Evolutionary conservation across 2,113 vertebrate genomes (phyloP), one percentile per base, ranked within the genome.

Genomic region (Dermatemys mawii): DNA sequence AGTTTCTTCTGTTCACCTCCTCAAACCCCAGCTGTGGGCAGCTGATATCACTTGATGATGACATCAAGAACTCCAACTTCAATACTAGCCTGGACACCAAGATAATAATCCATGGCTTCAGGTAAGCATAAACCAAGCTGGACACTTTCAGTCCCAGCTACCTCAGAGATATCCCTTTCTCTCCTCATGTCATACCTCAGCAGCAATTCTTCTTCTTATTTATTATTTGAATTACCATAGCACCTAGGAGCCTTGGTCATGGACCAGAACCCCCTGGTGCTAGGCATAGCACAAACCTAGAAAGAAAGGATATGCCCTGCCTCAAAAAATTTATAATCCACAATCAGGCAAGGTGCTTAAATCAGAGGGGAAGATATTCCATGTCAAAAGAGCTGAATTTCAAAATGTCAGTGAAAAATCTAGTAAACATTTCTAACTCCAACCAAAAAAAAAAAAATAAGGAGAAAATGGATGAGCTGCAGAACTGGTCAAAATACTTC

Each of bases 51-150:
- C 94, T 94, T 90, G 96, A 97, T 2, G 87, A 92, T 49, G 94
- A 91, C 49, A 94, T 98, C 32, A 93, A 96, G n/a, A 95, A 95
- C 14, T 95, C 97, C 70, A 87, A 96, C 93, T 99, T 99, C 98
- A 99, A 99, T 86, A 93, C 90, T 87, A 98, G 96, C 48, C 97
- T 95, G 60, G 98, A 98, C 50, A 99, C 99, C 60, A 99, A 99
- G 94, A 97, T 99, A 90, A 98, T 99, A 91, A 97, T 99, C 94
- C 99, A 99, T 85, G 99, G 99, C n/a, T 99, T 99, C 98, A 99
- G 99, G 99, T 99, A 85, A 98, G 97, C 94, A 35, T 17, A 78
- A 53, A 92, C 22, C 79, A 92, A 79, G 35, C 84, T 80, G 27
- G 78, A 46, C 54, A 24, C 29, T 1, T 13, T 79, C 44, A 38